Percentiles rank a stretch among this genome's conserved stretches.
These are phyloP conservation scores for Geothlypis trichas DNA, from an alignment of 2,113 vertebrate species.

Conservation along the genomic window DNA sequence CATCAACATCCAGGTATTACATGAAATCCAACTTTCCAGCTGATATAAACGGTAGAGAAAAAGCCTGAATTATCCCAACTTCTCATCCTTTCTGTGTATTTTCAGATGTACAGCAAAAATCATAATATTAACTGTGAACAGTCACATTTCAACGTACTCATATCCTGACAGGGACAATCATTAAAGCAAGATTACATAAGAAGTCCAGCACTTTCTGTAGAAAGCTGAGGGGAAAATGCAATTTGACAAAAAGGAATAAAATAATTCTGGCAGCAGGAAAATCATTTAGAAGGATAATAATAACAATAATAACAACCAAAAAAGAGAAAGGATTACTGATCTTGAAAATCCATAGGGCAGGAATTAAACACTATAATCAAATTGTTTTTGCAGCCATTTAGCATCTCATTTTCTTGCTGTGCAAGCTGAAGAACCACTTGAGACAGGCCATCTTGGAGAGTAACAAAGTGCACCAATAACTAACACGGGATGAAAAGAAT, in stretches of 20 bases:
- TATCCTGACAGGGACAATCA: background rate
- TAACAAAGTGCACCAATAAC: constrained; percentile 84
- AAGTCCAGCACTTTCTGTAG: background rate
- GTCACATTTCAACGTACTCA: background rate
- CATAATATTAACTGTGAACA: background rate
- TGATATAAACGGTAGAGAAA: background rate
- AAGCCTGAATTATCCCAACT: background rate
- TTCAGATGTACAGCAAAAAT: background rate
- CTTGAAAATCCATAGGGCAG: constrained; percentile 73
- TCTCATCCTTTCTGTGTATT: background rate
- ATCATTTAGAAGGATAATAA: constrained; percentile 57
- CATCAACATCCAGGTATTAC: background rate
- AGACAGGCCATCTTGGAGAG: constrained; percentile 75
- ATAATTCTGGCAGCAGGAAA: constrained; percentile 26
- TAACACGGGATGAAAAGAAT: constrained; percentile 84
- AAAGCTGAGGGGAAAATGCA: background rate
- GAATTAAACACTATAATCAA: constrained; percentile 80
- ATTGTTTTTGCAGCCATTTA: constrained; percentile 78
- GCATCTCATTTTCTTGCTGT: constrained; percentile 74
- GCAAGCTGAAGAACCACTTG: constrained; percentile 75
- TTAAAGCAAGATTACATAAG: background rate
- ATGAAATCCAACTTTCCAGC: background rate
- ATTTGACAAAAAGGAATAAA: constrained; percentile 30
- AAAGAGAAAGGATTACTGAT: constrained; percentile 69
- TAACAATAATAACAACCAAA: constrained; percentile 42